Evolutionary conservation across 2,113 vertebrate species (phyloP), one percentile per base, ranked within the genome.

Genomic region (Elanoides forficatus): DNA sequence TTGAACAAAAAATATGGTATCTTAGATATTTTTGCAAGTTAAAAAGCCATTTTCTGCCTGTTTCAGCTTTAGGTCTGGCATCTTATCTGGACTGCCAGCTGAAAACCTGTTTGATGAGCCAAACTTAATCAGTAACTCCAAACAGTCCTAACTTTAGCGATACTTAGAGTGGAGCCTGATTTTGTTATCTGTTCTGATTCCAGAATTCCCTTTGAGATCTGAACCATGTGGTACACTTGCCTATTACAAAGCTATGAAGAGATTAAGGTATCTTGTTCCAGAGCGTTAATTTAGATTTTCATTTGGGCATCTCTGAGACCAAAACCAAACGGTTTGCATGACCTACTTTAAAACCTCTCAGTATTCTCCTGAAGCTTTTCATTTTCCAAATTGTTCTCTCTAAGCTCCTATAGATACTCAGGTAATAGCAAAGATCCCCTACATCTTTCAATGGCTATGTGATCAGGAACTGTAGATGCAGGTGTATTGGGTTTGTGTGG

Each of bases 381-480:
- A 3, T 70, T 88, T 86, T 70, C 43, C 36, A 53, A 14, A 10
- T 62, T 48, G 90, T 94, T 34, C 19, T 81, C 17, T 56, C 14
- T n/a, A 81, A 22, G 7, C 50, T 71, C 25, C 29, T 25, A 7
- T 6, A 70, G 15, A 48, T 52, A 63, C 2, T 36, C 15, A 48
- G 13, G 48, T 78, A 66, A 78, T 16, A 86, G 15, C 15, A n/a
- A 81, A 81, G 30, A 48, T 75, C 50, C 34, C 36, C 53, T 42
- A 25, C 4, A 21, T 62, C 48, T 93, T 90, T 63, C n/a, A 38
- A 36, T 74, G 83, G 40, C 58, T 73, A 79, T 88, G 38, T 94
- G 78, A 94, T 88, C 55, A 93, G 90, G 78, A 81, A 45, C 42
- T 76, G 32, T 25, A 68, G n/a, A 68, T 50, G 45, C 42, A 70